Percentiles rank a stretch among this genome's conserved stretches.
Conservation (phyloP, 2,888 invertebrate genomes). For the Ferrisia virgata region DNA sequence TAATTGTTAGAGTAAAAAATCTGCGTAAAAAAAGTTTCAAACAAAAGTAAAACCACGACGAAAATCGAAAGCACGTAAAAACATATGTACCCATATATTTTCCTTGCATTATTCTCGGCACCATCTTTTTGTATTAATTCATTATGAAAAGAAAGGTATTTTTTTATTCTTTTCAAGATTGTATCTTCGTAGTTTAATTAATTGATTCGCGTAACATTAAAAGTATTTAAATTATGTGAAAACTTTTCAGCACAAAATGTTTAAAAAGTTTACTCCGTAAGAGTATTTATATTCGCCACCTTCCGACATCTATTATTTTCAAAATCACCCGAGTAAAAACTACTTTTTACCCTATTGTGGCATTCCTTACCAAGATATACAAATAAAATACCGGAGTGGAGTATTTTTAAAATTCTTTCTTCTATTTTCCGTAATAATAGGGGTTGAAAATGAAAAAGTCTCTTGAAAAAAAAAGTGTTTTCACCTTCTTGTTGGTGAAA, state of each 20-base stretch:
- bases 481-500: neutral
- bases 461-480: neutral
- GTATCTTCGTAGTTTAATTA: neutral
- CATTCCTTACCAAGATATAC: neutral
- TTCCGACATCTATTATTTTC: slow-evolving; percentile 11
- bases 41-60: neutral
- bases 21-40: neutral
- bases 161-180: neutral
- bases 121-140: neutral
- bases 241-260: neutral
- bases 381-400: neutral
- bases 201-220: neutral
- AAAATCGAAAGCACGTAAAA: neutral
- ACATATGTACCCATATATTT: neutral
- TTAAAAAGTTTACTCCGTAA: neutral
- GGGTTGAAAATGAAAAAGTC: neutral
- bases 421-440: neutral
- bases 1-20: neutral
- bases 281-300: slow-evolving; percentile 5
- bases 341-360: neutral
- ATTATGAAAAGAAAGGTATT: neutral
- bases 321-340: neutral
- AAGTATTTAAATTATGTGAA: neutral
- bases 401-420: neutral
- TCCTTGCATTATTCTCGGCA: neutral